Evolutionary conservation across 2,113 vertebrate species (phyloP), one percentile per base, ranked within the genome.

Genomic region (Varanus komodoensis): DNA sequence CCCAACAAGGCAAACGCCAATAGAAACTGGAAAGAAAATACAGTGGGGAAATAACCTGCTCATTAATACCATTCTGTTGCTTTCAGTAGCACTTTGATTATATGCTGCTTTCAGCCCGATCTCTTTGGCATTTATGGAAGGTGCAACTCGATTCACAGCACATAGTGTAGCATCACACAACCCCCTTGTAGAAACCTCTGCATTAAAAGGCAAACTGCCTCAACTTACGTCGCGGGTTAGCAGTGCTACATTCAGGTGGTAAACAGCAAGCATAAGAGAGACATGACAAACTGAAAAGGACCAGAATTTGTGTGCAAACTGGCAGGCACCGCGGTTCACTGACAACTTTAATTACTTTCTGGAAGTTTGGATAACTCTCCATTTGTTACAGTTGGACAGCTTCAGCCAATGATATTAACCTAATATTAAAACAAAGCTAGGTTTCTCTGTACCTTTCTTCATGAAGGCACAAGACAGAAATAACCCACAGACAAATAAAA

Each of bases 271-370:
- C 74, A 90, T 92, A 92, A 95, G 95, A 95, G 92, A 96, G 95
- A 97, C 91, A 95, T 96, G 96, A 96, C 93, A 95, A 95, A 95
- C 91, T 77, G 91, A 95, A 87, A 82, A 96, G 94, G 91, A 94
- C 94, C 81, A 95, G 96, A 95, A 96, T 95, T 92, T 94, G 90
- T 96, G 95, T 96, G 93, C 87, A 96, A 91, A 96, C 95, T 97
- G 97, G 95, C 96, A 97, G 94, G 68, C 90, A 32, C 89, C 34
- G 92, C 82, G 94, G 94, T 96, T 96, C 95, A 90, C 93, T 96
- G 95, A 97, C 94, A 96, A 95, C 88, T 93, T 6, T 77, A 95
- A 97, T 97, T 96, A 96, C 93, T 96, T 96, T 95, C 96, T 94
- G 92, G 94, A 94, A 92, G 90, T 94, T 96, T 73, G 96, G 97